Conservation (phyloP, 2,888 invertebrate species). For the Platerodrilus igneus region DNA sequence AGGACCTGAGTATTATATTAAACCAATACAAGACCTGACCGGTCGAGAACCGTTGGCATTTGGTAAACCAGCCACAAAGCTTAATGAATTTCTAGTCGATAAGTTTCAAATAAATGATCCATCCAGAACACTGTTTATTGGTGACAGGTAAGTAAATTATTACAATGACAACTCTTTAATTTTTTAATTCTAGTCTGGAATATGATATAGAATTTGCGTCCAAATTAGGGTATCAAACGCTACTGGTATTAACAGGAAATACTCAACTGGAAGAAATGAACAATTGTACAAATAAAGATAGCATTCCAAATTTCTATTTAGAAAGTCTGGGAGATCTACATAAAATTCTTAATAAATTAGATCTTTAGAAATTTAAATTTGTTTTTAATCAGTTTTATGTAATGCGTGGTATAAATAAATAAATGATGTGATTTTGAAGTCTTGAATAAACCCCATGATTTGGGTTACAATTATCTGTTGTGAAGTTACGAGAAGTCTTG, state of each 20-base stretch:
- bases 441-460: too few species aligned
- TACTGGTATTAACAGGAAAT: constrained; percentile 67
- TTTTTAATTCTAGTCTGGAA: constrained; percentile 55
- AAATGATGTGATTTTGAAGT: too few species aligned
- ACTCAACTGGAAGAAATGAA: constrained; percentile 25
- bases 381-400: too few species aligned
- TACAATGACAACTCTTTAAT: too few species aligned
- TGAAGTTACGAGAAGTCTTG: too few species aligned
- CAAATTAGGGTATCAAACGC: constrained; percentile 63
- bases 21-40: too few species aligned
- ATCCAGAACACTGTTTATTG: constrained; percentile 70
- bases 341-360: too few species aligned
- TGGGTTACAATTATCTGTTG: too few species aligned
- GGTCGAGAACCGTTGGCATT: too few species aligned
- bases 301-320: constrained; percentile 51
- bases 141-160: constrained; percentile 66
- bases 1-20: too few species aligned
- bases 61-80: constrained; percentile 52
- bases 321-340: constrained; percentile 29
- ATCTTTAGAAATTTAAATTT: too few species aligned
- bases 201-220: constrained; percentile 76
- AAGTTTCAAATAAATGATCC: constrained; percentile 59
- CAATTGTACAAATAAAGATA: constrained; percentile 45
- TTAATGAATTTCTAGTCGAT: constrained; percentile 51
- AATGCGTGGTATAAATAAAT: too few species aligned